Conservation (phyloP, 2,888 invertebrate species). For the Camptogramma bilineatum region DNA sequence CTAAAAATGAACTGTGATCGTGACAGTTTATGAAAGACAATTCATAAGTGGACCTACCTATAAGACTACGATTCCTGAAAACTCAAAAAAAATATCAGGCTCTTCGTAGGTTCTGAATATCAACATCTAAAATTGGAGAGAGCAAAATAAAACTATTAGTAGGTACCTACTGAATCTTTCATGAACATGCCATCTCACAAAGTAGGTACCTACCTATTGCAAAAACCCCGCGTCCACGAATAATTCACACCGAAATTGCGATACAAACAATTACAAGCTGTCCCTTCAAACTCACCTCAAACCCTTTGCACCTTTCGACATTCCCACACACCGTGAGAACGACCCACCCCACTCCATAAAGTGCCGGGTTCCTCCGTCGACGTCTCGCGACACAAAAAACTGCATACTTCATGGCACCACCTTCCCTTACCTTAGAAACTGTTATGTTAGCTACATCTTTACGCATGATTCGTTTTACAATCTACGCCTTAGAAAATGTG, state of each 20-base stretch:
- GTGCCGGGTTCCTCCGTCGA: conserved; percentile 58
- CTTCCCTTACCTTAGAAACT: conserved; percentile 19
- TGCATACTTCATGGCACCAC: conserved; percentile 54
- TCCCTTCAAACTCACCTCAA: conserved; percentile 34
- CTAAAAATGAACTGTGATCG: too few species aligned
- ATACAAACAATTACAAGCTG: conserved; percentile 28
- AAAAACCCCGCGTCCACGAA: neutral
- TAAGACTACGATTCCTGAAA: too few species aligned
- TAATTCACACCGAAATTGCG: conserved; percentile 27
- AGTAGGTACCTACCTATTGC: neutral
- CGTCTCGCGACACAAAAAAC: conserved; percentile 57
- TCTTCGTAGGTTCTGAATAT: too few species aligned
- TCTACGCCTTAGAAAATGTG: neutral
- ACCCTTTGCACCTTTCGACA: conserved; percentile 77
- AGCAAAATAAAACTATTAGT: too few species aligned
- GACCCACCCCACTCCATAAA: conserved; percentile 68
- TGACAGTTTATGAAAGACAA: too few species aligned
- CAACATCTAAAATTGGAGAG: too few species aligned
- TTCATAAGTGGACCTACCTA: too few species aligned
- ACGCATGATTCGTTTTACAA: conserved; percentile 13
- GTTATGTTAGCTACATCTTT: conserved; percentile 17
- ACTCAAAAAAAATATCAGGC: too few species aligned
- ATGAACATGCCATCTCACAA: neutral
- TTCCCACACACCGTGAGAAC: conserved; percentile 84
- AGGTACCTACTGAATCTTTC: too few species aligned